phyloP scores from a whole-genome alignment of 2,113 vertebrate species.

The Polyodon spathula region DNA sequence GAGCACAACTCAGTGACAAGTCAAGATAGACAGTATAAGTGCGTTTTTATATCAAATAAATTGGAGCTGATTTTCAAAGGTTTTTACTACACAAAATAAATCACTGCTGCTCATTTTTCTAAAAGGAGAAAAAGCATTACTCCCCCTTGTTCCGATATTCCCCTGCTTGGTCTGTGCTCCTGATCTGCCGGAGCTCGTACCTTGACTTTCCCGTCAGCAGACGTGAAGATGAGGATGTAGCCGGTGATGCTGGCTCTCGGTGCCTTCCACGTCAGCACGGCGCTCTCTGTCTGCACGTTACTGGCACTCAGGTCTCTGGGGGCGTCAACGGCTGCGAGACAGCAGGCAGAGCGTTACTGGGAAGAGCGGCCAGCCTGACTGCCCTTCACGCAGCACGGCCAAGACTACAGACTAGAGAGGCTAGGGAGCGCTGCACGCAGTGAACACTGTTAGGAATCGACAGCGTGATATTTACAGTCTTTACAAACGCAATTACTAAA shows the following conservation, averaged over 20 bases:
- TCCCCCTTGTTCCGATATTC: no score
- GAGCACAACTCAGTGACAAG: constrained; percentile 13
- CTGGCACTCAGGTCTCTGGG: constrained; percentile 72
- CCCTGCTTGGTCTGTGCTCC: background rate
- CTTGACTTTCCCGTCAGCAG: constrained; percentile 69
- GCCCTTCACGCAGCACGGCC: no score
- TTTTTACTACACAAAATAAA: no score
- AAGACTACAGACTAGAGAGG: no score
- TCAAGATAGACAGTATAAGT: no score
- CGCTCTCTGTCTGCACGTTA: constrained; percentile 82
- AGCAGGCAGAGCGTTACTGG: constrained; percentile 2
- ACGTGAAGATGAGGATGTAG: constrained; percentile 82
- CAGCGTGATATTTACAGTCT: no score
- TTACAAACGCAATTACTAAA: no score
- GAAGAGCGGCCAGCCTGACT: background rate
- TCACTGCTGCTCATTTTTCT: background rate
- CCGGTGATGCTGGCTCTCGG: constrained; percentile 76
- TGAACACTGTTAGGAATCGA: no score
- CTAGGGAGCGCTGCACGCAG: no score
- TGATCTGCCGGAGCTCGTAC: constrained; percentile 40
- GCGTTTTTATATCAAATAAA: no score
- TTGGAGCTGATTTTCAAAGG: no score
- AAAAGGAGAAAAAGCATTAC: accelerated
- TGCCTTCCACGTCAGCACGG: constrained; percentile 74
- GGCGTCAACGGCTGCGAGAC: constrained; percentile 71